Percentiles rank a stretch among this genome's conserved stretches.
Conservation (phyloP, 2,888 invertebrate genomes). For the Trachelus tabidus region DNA sequence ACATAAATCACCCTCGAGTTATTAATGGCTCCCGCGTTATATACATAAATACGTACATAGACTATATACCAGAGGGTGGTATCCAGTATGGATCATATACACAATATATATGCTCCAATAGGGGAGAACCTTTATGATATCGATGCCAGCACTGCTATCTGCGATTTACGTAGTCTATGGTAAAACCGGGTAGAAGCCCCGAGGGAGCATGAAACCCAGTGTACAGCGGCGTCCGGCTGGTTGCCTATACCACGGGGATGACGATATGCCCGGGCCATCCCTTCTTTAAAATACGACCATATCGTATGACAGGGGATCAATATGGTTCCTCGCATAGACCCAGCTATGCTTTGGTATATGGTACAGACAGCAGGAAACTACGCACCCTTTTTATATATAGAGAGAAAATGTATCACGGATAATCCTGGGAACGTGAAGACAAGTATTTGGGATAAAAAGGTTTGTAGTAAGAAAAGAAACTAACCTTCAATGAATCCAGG, state of each 20-base stretch:
- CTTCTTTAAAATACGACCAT: slow-evolving; percentile 31
- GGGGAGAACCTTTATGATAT: not conserved
- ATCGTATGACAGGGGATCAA: slow-evolving; percentile 34
- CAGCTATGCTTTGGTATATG: not conserved
- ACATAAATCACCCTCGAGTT: slow-evolving; percentile 43
- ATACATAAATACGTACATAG: slow-evolving; percentile 21
- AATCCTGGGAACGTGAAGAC: not conserved
- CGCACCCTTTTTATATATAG: not conserved
- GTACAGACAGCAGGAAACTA: not conserved
- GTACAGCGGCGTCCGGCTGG: slow-evolving; percentile 48
- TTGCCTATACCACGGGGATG: slow-evolving; percentile 53
- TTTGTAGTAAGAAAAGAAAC: not conserved
- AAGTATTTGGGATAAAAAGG: not conserved
- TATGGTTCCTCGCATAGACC: slow-evolving; percentile 11
- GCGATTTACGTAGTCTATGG: not conserved
- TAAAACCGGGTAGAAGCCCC: slow-evolving; percentile 10
- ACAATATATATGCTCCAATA: not conserved
- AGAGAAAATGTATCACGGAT: not conserved
- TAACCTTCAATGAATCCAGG: not conserved
- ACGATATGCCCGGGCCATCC: slow-evolving; percentile 24
- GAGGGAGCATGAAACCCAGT: slow-evolving; percentile 18
- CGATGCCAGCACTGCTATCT: not conserved
- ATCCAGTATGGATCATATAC: not conserved
- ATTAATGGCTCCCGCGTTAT: slow-evolving; percentile 33
- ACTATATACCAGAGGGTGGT: not conserved